Conservation (phyloP, 2,888 invertebrate genomes). For the Chymomyza procnemis region DNA sequence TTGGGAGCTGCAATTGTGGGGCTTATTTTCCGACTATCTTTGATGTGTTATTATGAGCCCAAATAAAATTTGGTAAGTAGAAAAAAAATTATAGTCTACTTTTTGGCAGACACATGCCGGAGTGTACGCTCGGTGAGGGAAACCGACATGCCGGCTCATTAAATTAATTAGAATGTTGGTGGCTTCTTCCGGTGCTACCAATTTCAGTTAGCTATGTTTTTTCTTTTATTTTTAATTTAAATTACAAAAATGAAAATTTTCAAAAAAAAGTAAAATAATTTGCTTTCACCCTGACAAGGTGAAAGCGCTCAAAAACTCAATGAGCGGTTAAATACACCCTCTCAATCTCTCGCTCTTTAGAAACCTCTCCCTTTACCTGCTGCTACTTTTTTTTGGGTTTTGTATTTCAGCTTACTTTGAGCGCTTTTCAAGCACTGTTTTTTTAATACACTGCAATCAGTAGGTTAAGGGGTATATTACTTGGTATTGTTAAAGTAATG, state of each 20-base stretch:
- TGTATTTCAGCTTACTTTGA: conserved; percentile 20
- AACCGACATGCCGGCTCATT: conserved; percentile 31
- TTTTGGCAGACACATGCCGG: not conserved
- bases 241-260: conserved; percentile 7
- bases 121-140: not conserved
- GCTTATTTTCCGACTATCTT: not conserved
- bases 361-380: not conserved
- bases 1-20: not conserved
- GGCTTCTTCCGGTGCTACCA: conserved; percentile 4
- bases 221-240: conserved; percentile 28
- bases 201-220: conserved; percentile 10
- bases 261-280: conserved; percentile 4
- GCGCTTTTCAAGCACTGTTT: conserved; percentile 6
- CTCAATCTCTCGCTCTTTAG: not conserved
- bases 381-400: conserved; percentile 21
- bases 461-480: too few relatives aligned
- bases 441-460: conserved; percentile 1
- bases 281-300: conserved; percentile 37
- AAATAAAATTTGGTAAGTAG: conserved; percentile 33
- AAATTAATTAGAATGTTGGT: conserved; percentile 59
- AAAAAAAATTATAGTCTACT: not conserved
- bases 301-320: conserved; percentile 47
- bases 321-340: conserved; percentile 46
- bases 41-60: conserved; percentile 11
- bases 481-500: too few relatives aligned